Base-by-base conservation (phyloP, 2,113 vertebrate species). In the Percina caprodes region DNA sequence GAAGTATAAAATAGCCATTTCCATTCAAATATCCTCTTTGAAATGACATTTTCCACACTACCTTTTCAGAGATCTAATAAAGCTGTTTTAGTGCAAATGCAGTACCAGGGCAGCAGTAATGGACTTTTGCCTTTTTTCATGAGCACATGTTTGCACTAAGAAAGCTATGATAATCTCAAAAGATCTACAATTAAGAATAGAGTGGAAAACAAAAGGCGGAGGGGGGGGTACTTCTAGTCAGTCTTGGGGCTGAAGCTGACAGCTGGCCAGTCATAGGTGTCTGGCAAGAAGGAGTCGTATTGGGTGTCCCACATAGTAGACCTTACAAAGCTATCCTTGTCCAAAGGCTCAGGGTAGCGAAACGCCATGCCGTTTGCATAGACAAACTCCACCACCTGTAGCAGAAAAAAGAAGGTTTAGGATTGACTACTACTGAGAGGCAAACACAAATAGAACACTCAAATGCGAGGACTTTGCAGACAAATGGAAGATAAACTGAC, bases 281-380 rank as follows among this genome's bases (percentile, higher is more conserved):
- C 98, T 0, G 98, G 98, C 74, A 98, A 88, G 90, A 99, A 96
- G 77, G 97, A 99, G 49, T 99, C 97, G 0, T 99, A 99, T 10
- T 96, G 79, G 2, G 95, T 98, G 90, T 89, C 92, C 97, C 98
- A 99, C 15, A 97, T 88, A 74, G 95, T 97, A 2, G 97, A 94
- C 6, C 95, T 94, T 19, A 99, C 84, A 63, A 97, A 96, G 0
- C 76, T 52, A 21, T 92, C 91, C 93, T 99, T 99, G 92, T 99
- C 96, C 52, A 93, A 8, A 0, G 98, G 98, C 80, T 99, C 98
- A 1, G 98, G 98, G 91, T 99, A 98, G 48, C 95, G 96, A 91
- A 99, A 99, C 0, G 98, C 98, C 97, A 99, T 98, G 74, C 96
- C 96, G 71, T 97, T 97, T 59, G 96, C 93, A 10, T 99, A 99